These are phyloP conservation scores for Ploceus nigricollis DNA, from an alignment of 2,113 vertebrate species.

Conservation along the genomic window DNA sequence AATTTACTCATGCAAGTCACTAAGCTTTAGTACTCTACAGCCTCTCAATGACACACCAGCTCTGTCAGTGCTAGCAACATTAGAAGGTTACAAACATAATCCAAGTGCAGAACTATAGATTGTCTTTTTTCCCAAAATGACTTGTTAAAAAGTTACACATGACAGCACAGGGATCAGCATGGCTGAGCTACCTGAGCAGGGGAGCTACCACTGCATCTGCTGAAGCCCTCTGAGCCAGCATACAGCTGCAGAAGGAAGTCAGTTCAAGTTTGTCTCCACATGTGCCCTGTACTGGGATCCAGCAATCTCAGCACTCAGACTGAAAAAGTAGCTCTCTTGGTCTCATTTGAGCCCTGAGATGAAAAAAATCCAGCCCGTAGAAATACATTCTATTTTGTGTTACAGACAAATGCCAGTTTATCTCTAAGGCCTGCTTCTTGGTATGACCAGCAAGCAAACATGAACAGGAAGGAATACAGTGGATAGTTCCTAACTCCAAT, in stretches of 20 bases:
- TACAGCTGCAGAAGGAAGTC: neutral
- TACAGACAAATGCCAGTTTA: neutral
- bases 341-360: neutral
- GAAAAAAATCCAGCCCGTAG: neutral
- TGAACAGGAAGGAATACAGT: neutral
- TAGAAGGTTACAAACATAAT: neutral
- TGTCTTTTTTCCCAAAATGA: neutral
- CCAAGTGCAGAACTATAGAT: rapidly evolving
- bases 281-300: neutral
- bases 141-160: neutral
- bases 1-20: neutral
- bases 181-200: neutral
- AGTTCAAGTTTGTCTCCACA: neutral
- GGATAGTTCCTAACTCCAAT: neutral
- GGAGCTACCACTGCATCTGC: rapidly evolving
- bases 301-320: neutral
- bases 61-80: neutral
- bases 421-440: neutral
- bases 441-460: neutral
- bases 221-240: neutral
- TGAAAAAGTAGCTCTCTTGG: neutral
- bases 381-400: neutral
- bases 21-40: neutral
- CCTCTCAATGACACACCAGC: neutral
- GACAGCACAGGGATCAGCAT: neutral